A percentile compares a stretch with the other conserved stretches of the same genome.
Conservation (phyloP, 2,113 vertebrate species). For the Pao palembangensis region DNA sequence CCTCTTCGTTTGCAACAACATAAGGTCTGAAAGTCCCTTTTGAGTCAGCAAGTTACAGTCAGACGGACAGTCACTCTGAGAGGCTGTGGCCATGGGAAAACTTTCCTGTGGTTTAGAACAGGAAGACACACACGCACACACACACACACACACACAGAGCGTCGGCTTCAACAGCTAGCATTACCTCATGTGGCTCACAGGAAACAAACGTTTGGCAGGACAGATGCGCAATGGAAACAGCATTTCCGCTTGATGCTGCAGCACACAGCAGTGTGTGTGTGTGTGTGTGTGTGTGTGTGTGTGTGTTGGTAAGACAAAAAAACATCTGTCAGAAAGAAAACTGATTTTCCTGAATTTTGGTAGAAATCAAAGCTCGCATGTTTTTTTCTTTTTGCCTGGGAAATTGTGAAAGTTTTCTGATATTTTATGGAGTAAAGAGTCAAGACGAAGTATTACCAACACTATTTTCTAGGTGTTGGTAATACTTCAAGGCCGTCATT, state of each 20-base stretch:
- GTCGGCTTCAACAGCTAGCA: constrained; percentile 26
- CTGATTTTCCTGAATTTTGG: no score
- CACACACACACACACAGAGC: constrained; percentile 2
- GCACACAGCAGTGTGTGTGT: background rate
- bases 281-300: background rate
- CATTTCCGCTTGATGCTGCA: constrained; percentile 17
- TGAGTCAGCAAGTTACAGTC: constrained; percentile 43
- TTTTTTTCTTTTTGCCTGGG: no score
- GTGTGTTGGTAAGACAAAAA: background rate
- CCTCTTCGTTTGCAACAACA: constrained; percentile 39
- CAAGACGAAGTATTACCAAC: no score
- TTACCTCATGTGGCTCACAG: constrained; percentile 39
- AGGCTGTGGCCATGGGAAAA: constrained; percentile 38
- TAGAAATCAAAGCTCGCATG: no score
- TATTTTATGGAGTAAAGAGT: no score
- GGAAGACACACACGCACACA: constrained; percentile 28
- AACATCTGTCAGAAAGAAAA: no score
- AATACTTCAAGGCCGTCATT: no score
- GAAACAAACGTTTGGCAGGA: constrained; percentile 26
- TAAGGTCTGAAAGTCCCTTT: constrained; percentile 55
- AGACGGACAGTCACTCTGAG: constrained; percentile 28
- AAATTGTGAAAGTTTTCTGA: no score
- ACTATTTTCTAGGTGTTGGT: no score
- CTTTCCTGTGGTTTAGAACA: constrained; percentile 50
- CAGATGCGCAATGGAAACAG: constrained; percentile 2